phyloP scores from a whole-genome alignment of 1,140 invertebrate genomes.

The Drosophila ohnishii region DNA sequence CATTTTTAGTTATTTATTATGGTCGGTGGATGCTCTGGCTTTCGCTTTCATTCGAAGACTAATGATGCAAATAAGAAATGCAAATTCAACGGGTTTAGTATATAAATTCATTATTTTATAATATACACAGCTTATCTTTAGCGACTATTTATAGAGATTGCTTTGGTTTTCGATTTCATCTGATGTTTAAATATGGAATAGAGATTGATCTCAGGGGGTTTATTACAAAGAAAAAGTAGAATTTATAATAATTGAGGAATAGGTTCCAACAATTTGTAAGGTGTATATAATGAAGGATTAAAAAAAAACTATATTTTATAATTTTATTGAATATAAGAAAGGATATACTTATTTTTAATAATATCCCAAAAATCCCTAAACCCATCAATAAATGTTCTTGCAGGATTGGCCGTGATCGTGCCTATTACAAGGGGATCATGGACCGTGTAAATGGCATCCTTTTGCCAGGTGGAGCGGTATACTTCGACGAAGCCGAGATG shows the following conservation, averaged over 20 bases:
- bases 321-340: too few species aligned
- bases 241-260: neutral
- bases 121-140: neutral
- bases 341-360: too few species aligned
- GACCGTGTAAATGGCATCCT: slow-evolving; percentile 88
- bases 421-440: slow-evolving; percentile 83
- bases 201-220: too few species aligned
- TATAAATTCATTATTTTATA: neutral
- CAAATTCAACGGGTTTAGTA: neutral
- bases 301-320: too few species aligned
- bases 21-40: neutral
- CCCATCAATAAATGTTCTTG: slow-evolving; percentile 1
- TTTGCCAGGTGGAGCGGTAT: slow-evolving; percentile 89
- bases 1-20: slow-evolving; percentile 1
- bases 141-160: neutral
- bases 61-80: slow-evolving; percentile 4
- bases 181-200: neutral
- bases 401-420: slow-evolving; percentile 64
- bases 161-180: neutral
- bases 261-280: neutral
- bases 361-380: too few species aligned
- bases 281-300: too few species aligned
- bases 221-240: neutral
- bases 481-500: slow-evolving; percentile 81
- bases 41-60: slow-evolving; percentile 9